phyloP scores from a whole-genome alignment of 2,888 invertebrate species.

The Apamea anceps region DNA sequence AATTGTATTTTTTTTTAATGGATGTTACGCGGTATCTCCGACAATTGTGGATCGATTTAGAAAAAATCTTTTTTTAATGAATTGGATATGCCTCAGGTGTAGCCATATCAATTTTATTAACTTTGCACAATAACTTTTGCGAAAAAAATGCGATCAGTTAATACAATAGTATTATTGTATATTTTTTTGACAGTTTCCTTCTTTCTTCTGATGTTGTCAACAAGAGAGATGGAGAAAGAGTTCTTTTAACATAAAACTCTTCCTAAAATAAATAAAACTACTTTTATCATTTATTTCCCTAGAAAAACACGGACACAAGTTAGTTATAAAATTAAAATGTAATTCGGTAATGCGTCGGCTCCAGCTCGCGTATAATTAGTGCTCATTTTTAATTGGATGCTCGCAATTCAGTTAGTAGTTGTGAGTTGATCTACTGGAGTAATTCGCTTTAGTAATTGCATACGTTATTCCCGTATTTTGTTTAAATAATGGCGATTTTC shows the following conservation, averaged over 20 bases:
- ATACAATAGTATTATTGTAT: too few species aligned
- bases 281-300: neutral
- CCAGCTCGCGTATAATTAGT: slow-evolving; percentile 43
- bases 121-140: too few species aligned
- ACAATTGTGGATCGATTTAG: too few species aligned
- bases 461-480: slow-evolving; percentile 22
- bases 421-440: slow-evolving; percentile 48
- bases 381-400: slow-evolving; percentile 55
- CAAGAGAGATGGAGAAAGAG: neutral
- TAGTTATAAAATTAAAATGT: slow-evolving; percentile 52
- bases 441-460: slow-evolving; percentile 55
- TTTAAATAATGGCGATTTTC: slow-evolving; percentile 3
- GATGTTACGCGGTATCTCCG: too few species aligned
- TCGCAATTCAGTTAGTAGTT: slow-evolving; percentile 51
- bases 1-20: neutral
- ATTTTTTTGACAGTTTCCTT: neutral
- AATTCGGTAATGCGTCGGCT: slow-evolving; percentile 55
- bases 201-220: neutral
- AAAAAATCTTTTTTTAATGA: too few species aligned
- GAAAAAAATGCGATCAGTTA: too few species aligned
- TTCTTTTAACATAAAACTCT: neutral
- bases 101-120: too few species aligned
- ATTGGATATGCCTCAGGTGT: too few species aligned
- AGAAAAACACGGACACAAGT: slow-evolving; percentile 15
- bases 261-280: neutral